Evolutionary conservation across 2,888 invertebrate species (phyloP).

Genomic region (Uropetala carovei): DNA sequence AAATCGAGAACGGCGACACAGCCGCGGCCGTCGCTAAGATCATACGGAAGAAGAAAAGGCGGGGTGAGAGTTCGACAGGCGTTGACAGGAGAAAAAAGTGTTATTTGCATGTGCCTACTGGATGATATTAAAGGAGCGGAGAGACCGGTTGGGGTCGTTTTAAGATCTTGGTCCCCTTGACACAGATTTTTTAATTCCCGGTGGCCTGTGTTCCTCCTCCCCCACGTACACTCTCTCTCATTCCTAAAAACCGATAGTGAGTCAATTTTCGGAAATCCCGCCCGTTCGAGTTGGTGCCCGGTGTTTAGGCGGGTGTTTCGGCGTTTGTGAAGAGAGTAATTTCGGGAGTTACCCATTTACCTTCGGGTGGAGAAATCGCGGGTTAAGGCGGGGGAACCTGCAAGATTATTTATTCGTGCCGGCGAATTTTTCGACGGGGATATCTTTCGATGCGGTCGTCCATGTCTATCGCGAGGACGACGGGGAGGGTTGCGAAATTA

Average conservation of each 20-base stretch:
- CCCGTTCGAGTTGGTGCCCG: neutral
- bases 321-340: neutral
- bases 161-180: neutral
- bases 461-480: slow-evolving; percentile 1
- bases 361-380: neutral
- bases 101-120: too few relatives aligned
- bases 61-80: slow-evolving; percentile 32
- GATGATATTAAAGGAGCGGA: too few relatives aligned
- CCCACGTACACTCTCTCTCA: neutral
- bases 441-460: neutral
- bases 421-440: neutral
- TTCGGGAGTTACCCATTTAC: neutral
- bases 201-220: slow-evolving; percentile 1
- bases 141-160: neutral
- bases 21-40: neutral
- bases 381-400: neutral
- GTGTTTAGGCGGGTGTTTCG: neutral
- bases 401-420: neutral
- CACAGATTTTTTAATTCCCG: neutral
- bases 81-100: too few relatives aligned
- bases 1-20: slow-evolving; percentile 1
- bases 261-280: too few relatives aligned
- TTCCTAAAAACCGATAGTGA: neutral
- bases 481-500: slow-evolving; percentile 2
- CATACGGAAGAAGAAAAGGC: neutral